Percentiles rank a stretch among this genome's conserved stretches.
These are phyloP conservation scores for Morus bassanus DNA, from an alignment of 2,797 vertebrate species.

Conservation along the genomic window DNA sequence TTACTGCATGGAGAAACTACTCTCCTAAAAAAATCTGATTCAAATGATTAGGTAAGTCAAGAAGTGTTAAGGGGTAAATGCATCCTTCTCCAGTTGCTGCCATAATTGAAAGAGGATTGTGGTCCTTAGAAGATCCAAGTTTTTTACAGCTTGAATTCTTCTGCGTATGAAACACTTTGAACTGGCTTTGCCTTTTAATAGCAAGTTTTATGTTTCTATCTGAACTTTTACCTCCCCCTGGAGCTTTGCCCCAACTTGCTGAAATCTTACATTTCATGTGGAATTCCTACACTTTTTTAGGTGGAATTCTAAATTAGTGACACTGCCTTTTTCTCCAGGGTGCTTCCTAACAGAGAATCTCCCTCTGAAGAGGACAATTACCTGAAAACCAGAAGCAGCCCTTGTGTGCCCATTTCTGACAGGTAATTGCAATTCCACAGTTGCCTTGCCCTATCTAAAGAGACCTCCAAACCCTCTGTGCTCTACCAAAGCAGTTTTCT, in stretches of 20 bases:
- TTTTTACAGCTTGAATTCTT: neutral
- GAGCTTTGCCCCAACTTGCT: neutral
- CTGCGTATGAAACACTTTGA: neutral
- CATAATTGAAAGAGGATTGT: neutral
- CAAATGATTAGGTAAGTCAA: neutral
- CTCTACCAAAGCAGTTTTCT: neutral
- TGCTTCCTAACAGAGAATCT: neutral
- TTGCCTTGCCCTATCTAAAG: neutral
- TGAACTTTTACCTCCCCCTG: neutral
- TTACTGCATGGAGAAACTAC: neutral
- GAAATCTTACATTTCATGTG: neutral
- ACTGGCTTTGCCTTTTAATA: neutral
- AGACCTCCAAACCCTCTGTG: neutral
- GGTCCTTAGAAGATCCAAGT: neutral
- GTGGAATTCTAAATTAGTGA: neutral
- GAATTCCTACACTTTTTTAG: neutral
- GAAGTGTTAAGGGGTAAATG: neutral
- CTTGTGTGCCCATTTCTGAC: neutral
- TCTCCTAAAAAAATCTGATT: neutral
- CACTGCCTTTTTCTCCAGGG: neutral
- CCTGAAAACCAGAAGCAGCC: neutral
- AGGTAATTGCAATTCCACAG: neutral
- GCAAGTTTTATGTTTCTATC: neutral
- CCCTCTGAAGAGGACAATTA: neutral
- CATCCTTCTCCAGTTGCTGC: neutral